Percentiles rank a stretch among this genome's conserved stretches.
phyloP scores from a whole-genome alignment of 2,797 vertebrate genomes.

The Morus bassanus region DNA sequence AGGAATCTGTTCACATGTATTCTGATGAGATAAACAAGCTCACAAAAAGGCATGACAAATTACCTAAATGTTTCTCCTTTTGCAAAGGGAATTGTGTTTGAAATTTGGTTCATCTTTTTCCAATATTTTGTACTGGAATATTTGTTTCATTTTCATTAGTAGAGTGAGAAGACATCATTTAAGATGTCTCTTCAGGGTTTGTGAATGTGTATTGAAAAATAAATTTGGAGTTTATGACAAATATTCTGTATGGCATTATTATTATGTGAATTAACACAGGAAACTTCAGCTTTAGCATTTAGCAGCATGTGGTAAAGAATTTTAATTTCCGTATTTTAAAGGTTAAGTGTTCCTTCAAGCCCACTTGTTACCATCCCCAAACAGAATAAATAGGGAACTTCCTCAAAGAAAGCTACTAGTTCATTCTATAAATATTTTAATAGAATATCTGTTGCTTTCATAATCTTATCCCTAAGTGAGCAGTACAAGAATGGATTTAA shows the following conservation, averaged over 20 bases:
- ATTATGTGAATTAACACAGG: constrained; percentile 28
- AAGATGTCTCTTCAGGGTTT: not conserved
- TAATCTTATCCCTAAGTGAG: not conserved
- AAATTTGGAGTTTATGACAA: not conserved
- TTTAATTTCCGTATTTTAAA: constrained; percentile 55
- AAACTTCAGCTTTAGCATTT: constrained; percentile 33
- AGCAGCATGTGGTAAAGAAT: not conserved
- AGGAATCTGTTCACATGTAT: not conserved
- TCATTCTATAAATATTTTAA: constrained; percentile 45
- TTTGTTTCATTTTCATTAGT: constrained; percentile 24
- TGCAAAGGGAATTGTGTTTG: not conserved
- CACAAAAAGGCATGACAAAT: not conserved
- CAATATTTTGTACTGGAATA: not conserved
- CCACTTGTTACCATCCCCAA: not conserved
- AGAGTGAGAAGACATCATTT: not conserved
- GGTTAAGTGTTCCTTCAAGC: constrained; percentile 61
- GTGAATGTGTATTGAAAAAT: not conserved
- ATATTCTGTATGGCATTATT: constrained; percentile 32
- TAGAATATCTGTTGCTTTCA: constrained; percentile 12
- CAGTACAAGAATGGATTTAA: not conserved
- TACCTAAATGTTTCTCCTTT: not conserved
- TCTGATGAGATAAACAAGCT: not conserved
- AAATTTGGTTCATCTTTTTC: not conserved
- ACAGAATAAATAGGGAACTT: constrained; percentile 16
- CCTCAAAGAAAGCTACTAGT: constrained; percentile 25